Conservation (phyloP, 2,888 invertebrate species). For the Napeogenes inachia region DNA sequence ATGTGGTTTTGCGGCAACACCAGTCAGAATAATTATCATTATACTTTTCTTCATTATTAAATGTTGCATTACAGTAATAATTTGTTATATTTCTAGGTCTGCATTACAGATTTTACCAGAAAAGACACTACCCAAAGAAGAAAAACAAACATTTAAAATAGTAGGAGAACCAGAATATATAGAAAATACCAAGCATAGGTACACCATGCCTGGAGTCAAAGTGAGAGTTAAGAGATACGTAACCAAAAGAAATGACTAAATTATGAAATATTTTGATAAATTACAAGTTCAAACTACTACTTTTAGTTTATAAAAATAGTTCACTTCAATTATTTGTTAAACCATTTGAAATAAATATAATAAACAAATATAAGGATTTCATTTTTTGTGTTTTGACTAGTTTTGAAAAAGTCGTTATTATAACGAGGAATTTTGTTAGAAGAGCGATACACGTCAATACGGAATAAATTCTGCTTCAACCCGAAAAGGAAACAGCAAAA, state of each 20-base stretch:
- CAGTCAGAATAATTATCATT: background rate
- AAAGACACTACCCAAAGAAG: constrained; percentile 37
- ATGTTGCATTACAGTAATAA: constrained; percentile 1
- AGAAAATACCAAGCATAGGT: constrained; percentile 42
- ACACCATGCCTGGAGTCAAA: constrained; percentile 47
- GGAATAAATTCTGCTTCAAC: no score
- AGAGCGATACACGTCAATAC: no score
- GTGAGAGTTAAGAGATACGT: constrained; percentile 57
- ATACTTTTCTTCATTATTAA: background rate
- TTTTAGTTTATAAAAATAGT: no score
- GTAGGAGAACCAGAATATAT: constrained; percentile 54
- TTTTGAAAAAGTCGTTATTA: no score
- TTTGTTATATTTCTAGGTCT: constrained; percentile 46
- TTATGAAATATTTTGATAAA: background rate
- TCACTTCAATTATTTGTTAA: no score
- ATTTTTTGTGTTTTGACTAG: no score
- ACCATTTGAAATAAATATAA: no score
- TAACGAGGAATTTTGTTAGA: no score
- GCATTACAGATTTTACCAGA: constrained; percentile 41
- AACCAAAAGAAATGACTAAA: constrained; percentile 38
- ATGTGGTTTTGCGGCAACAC: background rate
- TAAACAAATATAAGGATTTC: no score
- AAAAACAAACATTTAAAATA: constrained; percentile 40
- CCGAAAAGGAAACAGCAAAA: no score
- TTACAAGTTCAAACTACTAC: no score